phyloP scores from a whole-genome alignment of 2,113 vertebrate species.

The Pituophis catenifer region DNA sequence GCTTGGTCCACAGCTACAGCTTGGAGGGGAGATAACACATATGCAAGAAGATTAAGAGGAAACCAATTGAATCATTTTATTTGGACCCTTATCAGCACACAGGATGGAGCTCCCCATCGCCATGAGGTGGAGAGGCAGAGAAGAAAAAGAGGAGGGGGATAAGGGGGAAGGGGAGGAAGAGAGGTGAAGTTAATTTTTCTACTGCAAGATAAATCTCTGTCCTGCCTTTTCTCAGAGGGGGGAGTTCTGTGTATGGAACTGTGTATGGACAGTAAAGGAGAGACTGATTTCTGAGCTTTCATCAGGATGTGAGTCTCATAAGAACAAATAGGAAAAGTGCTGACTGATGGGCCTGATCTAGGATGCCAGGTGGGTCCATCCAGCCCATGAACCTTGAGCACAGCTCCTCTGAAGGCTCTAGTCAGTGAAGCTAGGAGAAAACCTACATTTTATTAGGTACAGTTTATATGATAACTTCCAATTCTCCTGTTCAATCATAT shows the following conservation, averaged over 20 bases:
- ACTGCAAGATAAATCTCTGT: neutral
- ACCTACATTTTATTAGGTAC: neutral
- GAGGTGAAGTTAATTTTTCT: neutral
- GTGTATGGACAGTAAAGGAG: neutral
- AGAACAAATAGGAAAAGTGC: neutral
- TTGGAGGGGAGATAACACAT: neutral
- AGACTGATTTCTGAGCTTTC: neutral
- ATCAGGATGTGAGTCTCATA: neutral
- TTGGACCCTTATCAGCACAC: neutral
- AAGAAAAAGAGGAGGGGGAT: neutral
- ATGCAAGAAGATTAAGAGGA: neutral
- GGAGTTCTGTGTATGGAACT: neutral
- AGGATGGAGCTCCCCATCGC: neutral
- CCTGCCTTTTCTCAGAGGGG: neutral
- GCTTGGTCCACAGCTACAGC: neutral
- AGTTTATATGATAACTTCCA: neutral
- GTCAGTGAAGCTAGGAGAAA: neutral
- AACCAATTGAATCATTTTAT: accelerated
- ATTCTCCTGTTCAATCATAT: neutral
- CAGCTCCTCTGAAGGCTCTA: neutral
- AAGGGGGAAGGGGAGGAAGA: neutral
- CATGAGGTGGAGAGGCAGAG: neutral
- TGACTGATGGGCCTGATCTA: neutral
- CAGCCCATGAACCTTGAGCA: neutral
- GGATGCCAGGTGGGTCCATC: neutral